Base-by-base conservation (phyloP, 2,888 invertebrate genomes). In the Lepidocyrtinus sp. region DNA sequence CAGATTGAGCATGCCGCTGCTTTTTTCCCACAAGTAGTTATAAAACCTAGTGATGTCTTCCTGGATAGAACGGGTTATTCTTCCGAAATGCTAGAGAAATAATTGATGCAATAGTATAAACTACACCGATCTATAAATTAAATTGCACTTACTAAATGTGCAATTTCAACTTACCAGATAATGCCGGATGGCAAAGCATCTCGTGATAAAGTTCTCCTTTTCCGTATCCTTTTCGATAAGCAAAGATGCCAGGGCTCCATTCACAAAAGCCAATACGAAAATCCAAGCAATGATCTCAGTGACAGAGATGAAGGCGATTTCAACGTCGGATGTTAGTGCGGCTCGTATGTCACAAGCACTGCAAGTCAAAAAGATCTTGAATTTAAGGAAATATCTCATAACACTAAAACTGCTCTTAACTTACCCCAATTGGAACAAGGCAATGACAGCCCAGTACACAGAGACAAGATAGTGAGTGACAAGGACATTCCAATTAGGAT, bases 211-310 rank as follows among this genome's bases (percentile, higher is more conserved):
- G 9, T 81, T 79, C 68, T 85, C 82, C 24, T 82, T 69, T 70
- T 86, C 86, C 0, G 84, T 83, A 61, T 86, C 86, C 25, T 81
- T 83, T 50, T 86, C 86, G 22, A 86, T 82, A 2, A 86, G 72
- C 0, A 86, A n/a, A 0, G 85, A 85, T 1, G 85, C 83, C 17
- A 86, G 63, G 0, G 82, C 78, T 9, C 86, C 86, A 22, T 19
- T 67, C 0, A 86, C 83, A 17, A 79, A 69, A 1, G 83, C 82
- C 7, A 86, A 46, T 0, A 83, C 71, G 59, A 81, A 85, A 21
- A 86, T 83, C 86, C 86, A 86, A 0, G 84, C 81, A 0, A 68
- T 61, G 9, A 86, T 85, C 73, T 85, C 82, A 5, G 76, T 76
- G 1, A 84, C 0, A 0, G 77, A 36, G 0, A 82, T 78, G 62